These are phyloP conservation scores for Streblospio benedicti DNA, from an alignment of 1,140 invertebrate species.

Conservation along the genomic window DNA sequence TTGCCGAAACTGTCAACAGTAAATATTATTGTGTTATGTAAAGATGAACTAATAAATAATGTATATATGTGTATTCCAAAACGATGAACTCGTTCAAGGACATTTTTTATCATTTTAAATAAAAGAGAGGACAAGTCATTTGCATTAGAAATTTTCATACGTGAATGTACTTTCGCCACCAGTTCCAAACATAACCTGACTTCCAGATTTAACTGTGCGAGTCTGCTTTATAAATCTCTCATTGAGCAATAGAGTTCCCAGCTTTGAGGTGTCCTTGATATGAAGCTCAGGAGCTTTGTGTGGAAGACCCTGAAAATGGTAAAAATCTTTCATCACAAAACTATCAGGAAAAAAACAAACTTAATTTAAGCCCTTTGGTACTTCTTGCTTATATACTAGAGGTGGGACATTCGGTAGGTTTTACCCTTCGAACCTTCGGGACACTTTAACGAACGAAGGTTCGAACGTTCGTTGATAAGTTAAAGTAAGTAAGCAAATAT, in stretches of 20 bases:
- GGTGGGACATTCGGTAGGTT: no score
- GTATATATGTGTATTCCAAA: no score
- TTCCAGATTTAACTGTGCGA: constrained; percentile 31
- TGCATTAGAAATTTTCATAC: not conserved
- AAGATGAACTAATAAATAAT: no score
- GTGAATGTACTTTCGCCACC: not conserved
- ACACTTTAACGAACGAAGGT: no score
- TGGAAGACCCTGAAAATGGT: constrained; percentile 32
- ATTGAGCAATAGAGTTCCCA: constrained; percentile 44
- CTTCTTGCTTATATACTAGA: no score
- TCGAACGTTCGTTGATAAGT: no score
- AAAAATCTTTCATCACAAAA: no score
- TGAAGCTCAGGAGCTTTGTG: constrained; percentile 31
- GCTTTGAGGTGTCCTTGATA: constrained; percentile 47
- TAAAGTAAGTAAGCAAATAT: no score
- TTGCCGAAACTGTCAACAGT: constrained; percentile 1
- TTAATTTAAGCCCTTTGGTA: no score
- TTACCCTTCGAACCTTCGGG: no score
- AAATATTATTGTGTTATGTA: not conserved
- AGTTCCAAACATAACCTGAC: constrained; percentile 43
- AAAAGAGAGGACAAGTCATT: not conserved
- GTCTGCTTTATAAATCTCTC: constrained; percentile 26
- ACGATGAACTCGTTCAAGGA: no score
- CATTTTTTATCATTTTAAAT: not conserved
- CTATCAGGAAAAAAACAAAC: no score